These are phyloP conservation scores for Hyaena hyaena DNA, from an alignment of 2,113 vertebrate species.

Conservation along the genomic window DNA sequence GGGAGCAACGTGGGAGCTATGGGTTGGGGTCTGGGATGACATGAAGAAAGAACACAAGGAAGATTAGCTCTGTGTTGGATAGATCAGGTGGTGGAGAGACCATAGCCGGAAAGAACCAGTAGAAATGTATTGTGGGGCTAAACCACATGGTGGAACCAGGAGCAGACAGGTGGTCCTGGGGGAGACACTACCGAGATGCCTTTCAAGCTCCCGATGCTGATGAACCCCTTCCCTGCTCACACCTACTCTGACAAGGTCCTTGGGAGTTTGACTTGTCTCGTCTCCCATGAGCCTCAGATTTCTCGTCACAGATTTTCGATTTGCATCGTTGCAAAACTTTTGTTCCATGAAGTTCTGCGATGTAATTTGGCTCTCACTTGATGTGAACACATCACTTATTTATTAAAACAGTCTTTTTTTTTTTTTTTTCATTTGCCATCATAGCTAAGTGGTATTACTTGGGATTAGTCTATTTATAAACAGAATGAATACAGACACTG, in stretches of 20 bases:
- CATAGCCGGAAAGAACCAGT: neutral
- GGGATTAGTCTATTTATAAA: neutral
- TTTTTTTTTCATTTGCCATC: neutral
- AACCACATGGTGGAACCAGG: neutral
- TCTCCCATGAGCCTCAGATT: neutral
- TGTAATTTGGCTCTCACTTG: neutral
- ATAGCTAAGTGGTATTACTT: neutral
- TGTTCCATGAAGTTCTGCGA: neutral
- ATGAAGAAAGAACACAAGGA: neutral
- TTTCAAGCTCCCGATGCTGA: neutral
- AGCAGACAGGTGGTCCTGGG: neutral
- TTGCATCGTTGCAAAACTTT: neutral
- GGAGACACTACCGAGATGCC: neutral
- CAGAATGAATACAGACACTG: neutral
- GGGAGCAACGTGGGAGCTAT: neutral
- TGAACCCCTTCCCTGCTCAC: neutral
- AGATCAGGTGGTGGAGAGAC: neutral
- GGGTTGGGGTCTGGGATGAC: neutral
- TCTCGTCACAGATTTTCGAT: neutral
- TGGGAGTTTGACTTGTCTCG: neutral
- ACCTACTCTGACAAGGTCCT: neutral
- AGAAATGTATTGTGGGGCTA: neutral
- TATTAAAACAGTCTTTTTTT: neutral
- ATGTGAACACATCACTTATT: neutral
- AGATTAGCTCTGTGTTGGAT: neutral